These are phyloP conservation scores for Hybognathus amarus DNA, from an alignment of 2,797 vertebrate species.

Conservation along the genomic window DNA sequence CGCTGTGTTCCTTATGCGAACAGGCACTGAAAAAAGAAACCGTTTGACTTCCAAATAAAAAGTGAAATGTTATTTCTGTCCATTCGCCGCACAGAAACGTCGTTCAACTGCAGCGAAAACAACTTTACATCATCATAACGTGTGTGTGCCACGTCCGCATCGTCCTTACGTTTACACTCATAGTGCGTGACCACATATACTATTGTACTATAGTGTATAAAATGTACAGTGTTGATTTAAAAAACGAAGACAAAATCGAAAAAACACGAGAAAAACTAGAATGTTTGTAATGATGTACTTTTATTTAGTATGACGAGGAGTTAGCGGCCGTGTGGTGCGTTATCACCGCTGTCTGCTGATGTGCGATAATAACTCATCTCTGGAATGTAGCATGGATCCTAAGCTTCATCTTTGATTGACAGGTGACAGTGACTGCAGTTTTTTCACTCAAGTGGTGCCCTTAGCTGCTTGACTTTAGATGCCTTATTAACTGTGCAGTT, in stretches of 20 bases:
- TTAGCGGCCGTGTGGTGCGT: slow-evolving; percentile 25
- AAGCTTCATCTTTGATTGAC: slow-evolving; percentile 74
- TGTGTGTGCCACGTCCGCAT: slow-evolving; percentile 9
- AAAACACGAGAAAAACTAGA: slow-evolving; percentile 69
- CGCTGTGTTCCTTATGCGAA: neutral
- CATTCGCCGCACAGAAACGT: slow-evolving; percentile 1
- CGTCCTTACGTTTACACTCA: slow-evolving; percentile 46
- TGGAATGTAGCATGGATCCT: slow-evolving; percentile 81
- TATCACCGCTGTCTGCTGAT: slow-evolving; percentile 59
- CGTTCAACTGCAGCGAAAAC: neutral
- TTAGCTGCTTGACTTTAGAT: slow-evolving; percentile 80
- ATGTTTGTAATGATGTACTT: slow-evolving; percentile 84
- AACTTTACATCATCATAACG: neutral
- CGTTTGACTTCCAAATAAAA: slow-evolving; percentile 4
- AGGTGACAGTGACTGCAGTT: slow-evolving; percentile 77
- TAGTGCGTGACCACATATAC: slow-evolving; percentile 62
- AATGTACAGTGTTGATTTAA: slow-evolving; percentile 83
- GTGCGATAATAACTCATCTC: slow-evolving; percentile 68
- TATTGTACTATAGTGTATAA: slow-evolving; percentile 85
- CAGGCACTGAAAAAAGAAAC: neutral
- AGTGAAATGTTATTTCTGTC: slow-evolving; percentile 18
- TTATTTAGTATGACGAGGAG: slow-evolving; percentile 76
- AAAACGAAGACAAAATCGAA: slow-evolving; percentile 53
- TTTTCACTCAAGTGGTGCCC: slow-evolving; percentile 70
- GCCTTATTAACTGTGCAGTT: slow-evolving; percentile 82